phyloP scores from a whole-genome alignment of 2,888 invertebrate species.

The Drosophila monieri region DNA sequence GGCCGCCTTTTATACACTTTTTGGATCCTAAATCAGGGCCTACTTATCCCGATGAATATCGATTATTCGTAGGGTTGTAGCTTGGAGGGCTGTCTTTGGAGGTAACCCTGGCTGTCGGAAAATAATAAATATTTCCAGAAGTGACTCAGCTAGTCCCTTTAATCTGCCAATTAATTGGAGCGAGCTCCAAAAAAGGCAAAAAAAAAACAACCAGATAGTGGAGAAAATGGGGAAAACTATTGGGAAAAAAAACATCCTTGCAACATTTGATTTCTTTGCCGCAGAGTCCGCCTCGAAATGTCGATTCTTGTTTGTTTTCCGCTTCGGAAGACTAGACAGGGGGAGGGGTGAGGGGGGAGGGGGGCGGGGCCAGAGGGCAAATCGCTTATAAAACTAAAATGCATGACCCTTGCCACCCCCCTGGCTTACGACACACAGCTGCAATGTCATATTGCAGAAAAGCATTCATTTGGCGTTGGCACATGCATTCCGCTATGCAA shows the following conservation, averaged over 20 bases:
- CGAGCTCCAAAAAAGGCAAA: not conserved
- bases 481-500: slow-evolving; percentile 56
- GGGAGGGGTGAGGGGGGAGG: no score
- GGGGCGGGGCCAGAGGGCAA: slow-evolving; percentile 30
- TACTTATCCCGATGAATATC: no score
- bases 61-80: no score
- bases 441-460: slow-evolving; percentile 68
- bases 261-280: slow-evolving; percentile 63
- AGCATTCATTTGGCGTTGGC: slow-evolving; percentile 68
- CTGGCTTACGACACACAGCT: slow-evolving; percentile 32
- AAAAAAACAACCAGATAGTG: not conserved
- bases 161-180: not conserved
- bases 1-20: no score
- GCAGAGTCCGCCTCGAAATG: slow-evolving; percentile 16
- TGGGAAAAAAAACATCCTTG: not conserved
- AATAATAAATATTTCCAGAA: no score
- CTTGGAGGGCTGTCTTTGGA: no score
- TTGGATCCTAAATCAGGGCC: no score
- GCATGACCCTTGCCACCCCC: slow-evolving; percentile 35
- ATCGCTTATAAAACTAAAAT: slow-evolving; percentile 75
- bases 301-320: slow-evolving; percentile 63
- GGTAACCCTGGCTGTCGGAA: no score
- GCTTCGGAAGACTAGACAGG: slow-evolving; percentile 60
- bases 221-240: slow-evolving; percentile 10
- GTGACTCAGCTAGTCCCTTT: not conserved